Conservation (phyloP, 2,888 invertebrate species). For the Drosophila cracens region DNA sequence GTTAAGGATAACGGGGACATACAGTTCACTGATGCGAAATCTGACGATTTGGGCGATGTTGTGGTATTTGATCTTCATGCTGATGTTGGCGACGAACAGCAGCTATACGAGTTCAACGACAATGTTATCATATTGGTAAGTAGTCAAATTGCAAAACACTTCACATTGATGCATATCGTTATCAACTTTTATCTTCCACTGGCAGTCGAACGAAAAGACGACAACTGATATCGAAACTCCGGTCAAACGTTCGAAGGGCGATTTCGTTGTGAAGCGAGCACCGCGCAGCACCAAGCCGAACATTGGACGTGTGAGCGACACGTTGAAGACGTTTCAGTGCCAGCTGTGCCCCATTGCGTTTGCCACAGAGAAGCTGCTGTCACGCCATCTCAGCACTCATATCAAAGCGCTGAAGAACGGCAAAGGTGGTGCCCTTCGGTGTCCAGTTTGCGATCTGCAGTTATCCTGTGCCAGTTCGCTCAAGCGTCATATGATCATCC, state of each 20-base stretch:
- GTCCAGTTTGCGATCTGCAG: conserved; percentile 88
- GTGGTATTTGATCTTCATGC: conserved; percentile 67
- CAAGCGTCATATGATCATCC: conserved; percentile 89
- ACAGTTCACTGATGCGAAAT: conserved; percentile 67
- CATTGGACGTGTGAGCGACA: conserved; percentile 66
- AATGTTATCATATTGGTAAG: conserved; percentile 85
- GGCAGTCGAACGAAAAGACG: conserved; percentile 50
- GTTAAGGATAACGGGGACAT: conserved; percentile 82
- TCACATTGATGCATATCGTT: background rate
- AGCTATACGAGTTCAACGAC: conserved; percentile 81
- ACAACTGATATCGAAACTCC: background rate
- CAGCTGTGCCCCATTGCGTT: conserved; percentile 88
- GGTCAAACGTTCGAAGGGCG: conserved; percentile 25
- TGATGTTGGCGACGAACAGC: conserved; percentile 56
- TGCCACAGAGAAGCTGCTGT: conserved; percentile 87
- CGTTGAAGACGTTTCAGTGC: conserved; percentile 87
- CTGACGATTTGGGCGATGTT: conserved; percentile 65
- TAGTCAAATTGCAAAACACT: background rate
- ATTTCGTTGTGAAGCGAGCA: conserved; percentile 39
- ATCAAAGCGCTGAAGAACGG: conserved; percentile 86
- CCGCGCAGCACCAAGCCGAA: conserved; percentile 20
- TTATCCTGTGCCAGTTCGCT: conserved; percentile 89
- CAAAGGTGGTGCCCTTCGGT: conserved; percentile 84
- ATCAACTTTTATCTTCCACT: background rate
- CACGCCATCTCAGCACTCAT: conserved; percentile 88